A percentile compares a stretch with the other conserved stretches of the same genome.
Conservation (phyloP, 2,888 invertebrate genomes). For the Drosophila multiciliata region DNA sequence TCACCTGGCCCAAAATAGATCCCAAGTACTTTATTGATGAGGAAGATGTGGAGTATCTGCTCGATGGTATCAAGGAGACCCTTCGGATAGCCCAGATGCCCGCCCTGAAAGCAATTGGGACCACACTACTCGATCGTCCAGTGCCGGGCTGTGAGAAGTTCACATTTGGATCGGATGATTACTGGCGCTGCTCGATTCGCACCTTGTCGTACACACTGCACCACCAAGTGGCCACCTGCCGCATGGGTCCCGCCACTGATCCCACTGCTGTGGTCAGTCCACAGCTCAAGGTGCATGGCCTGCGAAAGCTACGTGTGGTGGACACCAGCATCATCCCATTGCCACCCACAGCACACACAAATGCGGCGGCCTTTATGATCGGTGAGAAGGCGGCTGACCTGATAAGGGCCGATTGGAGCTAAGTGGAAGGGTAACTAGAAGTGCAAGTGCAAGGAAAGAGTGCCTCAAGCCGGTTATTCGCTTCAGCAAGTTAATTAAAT, state of each 20-base stretch:
- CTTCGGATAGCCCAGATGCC: constrained; percentile 87
- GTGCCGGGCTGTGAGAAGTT: constrained; percentile 86
- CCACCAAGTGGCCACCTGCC: constrained; percentile 89
- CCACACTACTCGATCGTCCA: constrained; percentile 86
- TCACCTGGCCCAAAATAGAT: constrained; percentile 87
- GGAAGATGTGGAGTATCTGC: constrained; percentile 86
- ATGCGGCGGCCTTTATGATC: constrained; percentile 89
- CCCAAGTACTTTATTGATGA: constrained; percentile 87
- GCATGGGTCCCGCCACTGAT: constrained; percentile 89
- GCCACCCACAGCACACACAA: constrained; percentile 88
- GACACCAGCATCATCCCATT: constrained; percentile 90
- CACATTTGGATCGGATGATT: constrained; percentile 87
- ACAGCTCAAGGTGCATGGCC: constrained; percentile 87
- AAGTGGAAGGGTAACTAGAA: constrained; percentile 10
- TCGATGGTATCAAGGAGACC: constrained; percentile 88
- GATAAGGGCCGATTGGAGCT: constrained; percentile 82
- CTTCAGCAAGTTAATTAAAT: constrained; percentile 72
- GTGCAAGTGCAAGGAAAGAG: not conserved
- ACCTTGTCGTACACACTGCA: constrained; percentile 88
- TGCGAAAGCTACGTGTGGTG: constrained; percentile 87
- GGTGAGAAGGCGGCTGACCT: constrained; percentile 90
- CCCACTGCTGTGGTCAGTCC: constrained; percentile 88
- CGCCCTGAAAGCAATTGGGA: constrained; percentile 87
- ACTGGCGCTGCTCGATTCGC: constrained; percentile 90
- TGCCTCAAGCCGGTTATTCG: constrained; percentile 37